Evolutionary conservation across 1,140 invertebrate genomes (phyloP).

Genomic region (Atta colombica): DNA sequence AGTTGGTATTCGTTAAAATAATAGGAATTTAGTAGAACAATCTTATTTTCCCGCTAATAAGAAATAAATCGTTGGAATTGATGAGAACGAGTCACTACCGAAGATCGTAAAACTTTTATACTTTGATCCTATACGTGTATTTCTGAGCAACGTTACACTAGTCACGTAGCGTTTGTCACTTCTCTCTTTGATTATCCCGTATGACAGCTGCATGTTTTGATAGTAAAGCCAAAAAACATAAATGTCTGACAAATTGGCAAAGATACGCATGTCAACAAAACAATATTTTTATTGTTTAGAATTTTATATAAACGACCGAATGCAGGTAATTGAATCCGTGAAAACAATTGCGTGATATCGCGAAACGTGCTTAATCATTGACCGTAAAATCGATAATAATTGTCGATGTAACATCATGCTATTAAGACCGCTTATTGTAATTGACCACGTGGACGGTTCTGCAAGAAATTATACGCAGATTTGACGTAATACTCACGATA

Average conservation of each 20-base stretch:
- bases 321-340: background rate
- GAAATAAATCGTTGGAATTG: background rate
- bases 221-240: slow-evolving; percentile 31
- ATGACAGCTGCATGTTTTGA: slow-evolving; percentile 40
- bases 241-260: background rate
- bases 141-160: background rate
- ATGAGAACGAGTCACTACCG: background rate
- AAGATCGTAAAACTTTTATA: background rate
- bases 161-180: background rate
- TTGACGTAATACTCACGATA: background rate
- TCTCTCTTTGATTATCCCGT: slow-evolving; percentile 12
- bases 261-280: slow-evolving; percentile 24
- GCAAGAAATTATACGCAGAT: slow-evolving; percentile 17
- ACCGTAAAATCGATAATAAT: slow-evolving; percentile 5
- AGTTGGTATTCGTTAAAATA: background rate
- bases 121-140: background rate
- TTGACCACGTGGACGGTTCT: background rate
- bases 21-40: background rate
- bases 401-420: background rate
- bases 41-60: background rate
- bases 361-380: background rate
- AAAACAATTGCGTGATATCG: slow-evolving; percentile 18
- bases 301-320: background rate
- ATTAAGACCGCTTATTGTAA: slow-evolving; percentile 19
- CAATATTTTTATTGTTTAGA: slow-evolving; percentile 31